phyloP scores from a whole-genome alignment of 2,888 invertebrate species.

The Conomelus anceps region DNA sequence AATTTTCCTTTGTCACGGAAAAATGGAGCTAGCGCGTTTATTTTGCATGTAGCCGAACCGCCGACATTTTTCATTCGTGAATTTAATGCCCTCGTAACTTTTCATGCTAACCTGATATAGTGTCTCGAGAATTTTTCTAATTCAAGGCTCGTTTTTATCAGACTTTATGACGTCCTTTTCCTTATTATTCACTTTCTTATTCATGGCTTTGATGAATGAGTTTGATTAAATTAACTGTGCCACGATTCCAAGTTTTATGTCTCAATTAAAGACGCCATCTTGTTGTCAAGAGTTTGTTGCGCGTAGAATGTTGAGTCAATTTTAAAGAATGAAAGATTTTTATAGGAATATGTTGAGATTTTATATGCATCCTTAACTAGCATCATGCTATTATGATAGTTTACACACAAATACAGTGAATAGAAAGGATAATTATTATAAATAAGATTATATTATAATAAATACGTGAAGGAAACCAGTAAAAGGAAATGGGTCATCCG shows the following conservation, averaged over 20 bases:
- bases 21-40: background rate
- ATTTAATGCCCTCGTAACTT: background rate
- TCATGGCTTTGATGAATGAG: background rate
- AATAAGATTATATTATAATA: too few species aligned
- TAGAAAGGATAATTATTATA: too few species aligned
- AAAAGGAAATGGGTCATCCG: too few species aligned
- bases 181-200: background rate
- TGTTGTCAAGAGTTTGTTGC: background rate
- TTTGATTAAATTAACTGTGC: background rate
- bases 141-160: background rate
- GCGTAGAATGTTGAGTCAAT: too few species aligned
- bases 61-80: background rate
- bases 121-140: background rate
- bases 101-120: background rate
- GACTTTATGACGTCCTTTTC: background rate
- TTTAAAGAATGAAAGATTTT: too few species aligned
- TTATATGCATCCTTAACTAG: too few species aligned
- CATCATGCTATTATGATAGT: too few species aligned
- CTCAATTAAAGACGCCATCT: background rate
- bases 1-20: background rate
- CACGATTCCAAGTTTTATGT: background rate
- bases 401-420: too few species aligned
- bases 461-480: too few species aligned
- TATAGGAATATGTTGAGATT: too few species aligned
- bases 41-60: slow-evolving; percentile 6